Percentiles rank a stretch among this genome's conserved stretches.
phyloP scores from a whole-genome alignment of 2,797 vertebrate species.

The Mus spretus region DNA sequence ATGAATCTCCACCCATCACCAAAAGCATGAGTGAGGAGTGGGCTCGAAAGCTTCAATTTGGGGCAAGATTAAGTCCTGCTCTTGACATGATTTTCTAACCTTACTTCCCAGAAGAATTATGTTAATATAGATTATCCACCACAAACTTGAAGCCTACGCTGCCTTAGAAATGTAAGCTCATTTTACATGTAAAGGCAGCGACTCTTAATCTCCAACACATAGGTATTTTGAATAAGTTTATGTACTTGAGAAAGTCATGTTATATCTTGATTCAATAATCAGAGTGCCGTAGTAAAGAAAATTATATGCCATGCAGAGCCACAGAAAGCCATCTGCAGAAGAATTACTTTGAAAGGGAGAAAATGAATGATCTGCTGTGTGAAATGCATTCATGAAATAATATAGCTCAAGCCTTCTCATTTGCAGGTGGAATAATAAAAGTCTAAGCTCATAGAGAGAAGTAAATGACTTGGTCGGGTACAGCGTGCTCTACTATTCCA shows the following conservation, averaged over 20 bases:
- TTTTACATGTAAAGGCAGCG: slow-evolving; percentile 63
- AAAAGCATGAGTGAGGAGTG: neutral
- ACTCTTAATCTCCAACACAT: slow-evolving; percentile 43
- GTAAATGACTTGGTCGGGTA: neutral
- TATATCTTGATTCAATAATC: slow-evolving; percentile 17
- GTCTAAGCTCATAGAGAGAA: neutral
- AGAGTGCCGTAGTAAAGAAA: slow-evolving; percentile 56
- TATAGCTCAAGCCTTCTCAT: neutral
- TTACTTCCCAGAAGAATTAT: slow-evolving; percentile 19
- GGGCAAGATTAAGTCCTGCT: slow-evolving; percentile 64
- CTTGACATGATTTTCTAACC: slow-evolving; percentile 3
- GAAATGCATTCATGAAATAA: slow-evolving; percentile 44
- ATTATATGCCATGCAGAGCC: neutral
- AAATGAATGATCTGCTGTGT: slow-evolving; percentile 48
- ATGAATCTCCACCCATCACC: neutral
- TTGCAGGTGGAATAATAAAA: slow-evolving; percentile 3
- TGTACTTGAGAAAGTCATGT: slow-evolving; percentile 30
- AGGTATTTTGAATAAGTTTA: slow-evolving; percentile 6
- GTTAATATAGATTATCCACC: neutral
- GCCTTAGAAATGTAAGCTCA: slow-evolving; percentile 62
- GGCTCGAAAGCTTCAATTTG: slow-evolving; percentile 46
- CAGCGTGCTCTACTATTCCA: neutral
- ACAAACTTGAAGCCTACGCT: neutral
- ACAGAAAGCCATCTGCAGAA: slow-evolving; percentile 49
- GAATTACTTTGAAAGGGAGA: slow-evolving; percentile 28